Evolutionary conservation across 2,113 vertebrate genomes (phyloP).

Genomic region (Misgurnus mizolepis): DNA sequence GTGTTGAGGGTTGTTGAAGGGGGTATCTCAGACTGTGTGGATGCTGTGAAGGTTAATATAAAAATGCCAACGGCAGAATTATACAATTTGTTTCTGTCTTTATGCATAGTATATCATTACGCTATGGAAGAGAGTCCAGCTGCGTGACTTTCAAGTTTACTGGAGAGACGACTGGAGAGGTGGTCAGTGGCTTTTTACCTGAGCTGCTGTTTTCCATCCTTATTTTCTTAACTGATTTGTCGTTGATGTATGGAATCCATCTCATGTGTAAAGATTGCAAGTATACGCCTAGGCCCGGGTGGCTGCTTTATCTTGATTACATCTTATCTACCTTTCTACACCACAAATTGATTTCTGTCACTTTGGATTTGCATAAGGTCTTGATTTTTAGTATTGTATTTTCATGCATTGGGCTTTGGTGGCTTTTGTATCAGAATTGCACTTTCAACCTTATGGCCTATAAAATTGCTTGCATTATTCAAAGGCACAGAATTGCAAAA

Average conservation of each 20-base stretch:
- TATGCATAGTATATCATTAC: slow-evolving; percentile 12
- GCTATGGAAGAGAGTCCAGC: neutral
- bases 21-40: neutral
- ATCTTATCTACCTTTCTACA: slow-evolving; percentile 34
- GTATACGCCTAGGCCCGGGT: slow-evolving; percentile 30
- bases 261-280: slow-evolving; percentile 22
- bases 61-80: slow-evolving; percentile 24
- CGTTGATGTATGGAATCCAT: neutral
- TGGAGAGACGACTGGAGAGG: slow-evolving; percentile 2
- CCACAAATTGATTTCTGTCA: slow-evolving; percentile 48
- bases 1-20: neutral
- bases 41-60: neutral
- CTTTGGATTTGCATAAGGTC: slow-evolving; percentile 51
- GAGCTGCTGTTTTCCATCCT: slow-evolving; percentile 10
- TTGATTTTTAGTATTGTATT: slow-evolving; percentile 32
- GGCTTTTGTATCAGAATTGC: neutral
- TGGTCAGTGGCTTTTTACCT: neutral
- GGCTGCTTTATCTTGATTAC: slow-evolving; percentile 44
- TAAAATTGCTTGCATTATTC: slow-evolving; percentile 33
- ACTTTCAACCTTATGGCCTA: slow-evolving; percentile 11
- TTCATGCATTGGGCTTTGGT: neutral
- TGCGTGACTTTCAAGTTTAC: slow-evolving; percentile 21
- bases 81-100: slow-evolving; percentile 34
- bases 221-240: slow-evolving; percentile 5
- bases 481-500: neutral